A percentile compares a stretch with the other conserved stretches of the same genome.
Evolutionary conservation across 53 echinoderm and acorn worm species (phyloP).

Genomic region (Temnopleurus reevesii): DNA sequence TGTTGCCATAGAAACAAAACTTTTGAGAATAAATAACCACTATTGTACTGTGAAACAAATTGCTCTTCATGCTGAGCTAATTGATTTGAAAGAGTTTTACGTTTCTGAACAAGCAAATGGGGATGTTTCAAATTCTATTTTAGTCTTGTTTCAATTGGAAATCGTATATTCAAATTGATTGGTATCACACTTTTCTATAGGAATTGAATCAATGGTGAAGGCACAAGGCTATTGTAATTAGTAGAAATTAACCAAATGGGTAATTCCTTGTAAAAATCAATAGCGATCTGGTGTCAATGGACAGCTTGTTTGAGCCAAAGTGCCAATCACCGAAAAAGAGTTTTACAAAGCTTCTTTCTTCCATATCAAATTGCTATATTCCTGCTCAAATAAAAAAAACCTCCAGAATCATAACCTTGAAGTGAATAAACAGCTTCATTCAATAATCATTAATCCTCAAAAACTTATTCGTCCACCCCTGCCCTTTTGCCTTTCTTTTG

Average conservation of each 20-base stretch:
- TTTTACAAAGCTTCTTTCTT: constrained; percentile 1
- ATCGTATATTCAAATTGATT: neutral
- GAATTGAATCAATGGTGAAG: neutral
- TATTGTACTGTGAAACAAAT: neutral
- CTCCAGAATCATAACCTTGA: constrained; percentile 11
- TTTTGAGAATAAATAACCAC: neutral
- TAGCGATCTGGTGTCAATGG: neutral
- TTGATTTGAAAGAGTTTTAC: neutral
- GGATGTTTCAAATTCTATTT: neutral
- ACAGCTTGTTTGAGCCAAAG: neutral
- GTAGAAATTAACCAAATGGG: neutral
- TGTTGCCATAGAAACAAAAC: neutral
- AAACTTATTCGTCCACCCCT: constrained; percentile 5
- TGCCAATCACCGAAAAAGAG: constrained; percentile 12
- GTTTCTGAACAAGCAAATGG: neutral
- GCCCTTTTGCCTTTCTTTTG: neutral
- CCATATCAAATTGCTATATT: neutral
- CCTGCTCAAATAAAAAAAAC: constrained; percentile 16
- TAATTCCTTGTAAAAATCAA: neutral
- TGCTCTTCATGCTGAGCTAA: neutral
- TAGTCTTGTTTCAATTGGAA: neutral
- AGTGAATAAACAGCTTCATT: constrained; percentile 28
- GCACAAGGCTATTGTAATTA: neutral
- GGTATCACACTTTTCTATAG: neutral
- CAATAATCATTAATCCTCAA: constrained; percentile 1